phyloP scores from a whole-genome alignment of 2,888 invertebrate genomes.

The Agriopis marginaria region DNA sequence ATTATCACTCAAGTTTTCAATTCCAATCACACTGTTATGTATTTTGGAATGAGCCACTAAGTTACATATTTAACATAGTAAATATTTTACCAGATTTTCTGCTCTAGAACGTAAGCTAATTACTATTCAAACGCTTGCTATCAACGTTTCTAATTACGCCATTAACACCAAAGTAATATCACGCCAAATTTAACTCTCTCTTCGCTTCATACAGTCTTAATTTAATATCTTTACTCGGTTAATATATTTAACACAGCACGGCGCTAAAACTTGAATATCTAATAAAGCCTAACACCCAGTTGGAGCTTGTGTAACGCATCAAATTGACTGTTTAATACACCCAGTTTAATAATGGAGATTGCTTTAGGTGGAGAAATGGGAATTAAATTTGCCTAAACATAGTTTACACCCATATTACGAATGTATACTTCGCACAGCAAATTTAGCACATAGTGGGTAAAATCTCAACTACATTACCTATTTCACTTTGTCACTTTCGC shows the following conservation, averaged over 20 bases:
- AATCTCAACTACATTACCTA: no score
- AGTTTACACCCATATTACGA: not conserved
- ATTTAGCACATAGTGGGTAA: no score
- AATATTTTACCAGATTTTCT: constrained; percentile 7
- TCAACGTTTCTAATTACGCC: constrained; percentile 11
- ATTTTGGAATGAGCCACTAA: no score
- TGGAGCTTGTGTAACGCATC: constrained; percentile 18
- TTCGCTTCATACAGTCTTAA: constrained; percentile 1
- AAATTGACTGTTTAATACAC: constrained; percentile 28
- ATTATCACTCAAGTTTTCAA: no score
- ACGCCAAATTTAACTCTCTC: constrained; percentile 15
- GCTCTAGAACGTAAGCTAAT: constrained; percentile 11
- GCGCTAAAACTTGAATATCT: constrained; percentile 41
- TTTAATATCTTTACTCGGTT: constrained; percentile 22
- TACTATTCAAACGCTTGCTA: constrained; percentile 11
- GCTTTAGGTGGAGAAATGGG: constrained; percentile 13
- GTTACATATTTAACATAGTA: not conserved
- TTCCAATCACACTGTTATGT: no score
- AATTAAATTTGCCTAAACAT: constrained; percentile 16
- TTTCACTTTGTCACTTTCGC: no score
- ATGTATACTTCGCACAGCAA: not conserved
- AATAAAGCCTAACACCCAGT: constrained; percentile 33
- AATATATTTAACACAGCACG: constrained; percentile 40
- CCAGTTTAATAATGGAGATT: constrained; percentile 29
- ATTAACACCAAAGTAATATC: constrained; percentile 15